Base-by-base conservation (phyloP, 2,113 vertebrate genomes). In the Epinephelus moara region DNA sequence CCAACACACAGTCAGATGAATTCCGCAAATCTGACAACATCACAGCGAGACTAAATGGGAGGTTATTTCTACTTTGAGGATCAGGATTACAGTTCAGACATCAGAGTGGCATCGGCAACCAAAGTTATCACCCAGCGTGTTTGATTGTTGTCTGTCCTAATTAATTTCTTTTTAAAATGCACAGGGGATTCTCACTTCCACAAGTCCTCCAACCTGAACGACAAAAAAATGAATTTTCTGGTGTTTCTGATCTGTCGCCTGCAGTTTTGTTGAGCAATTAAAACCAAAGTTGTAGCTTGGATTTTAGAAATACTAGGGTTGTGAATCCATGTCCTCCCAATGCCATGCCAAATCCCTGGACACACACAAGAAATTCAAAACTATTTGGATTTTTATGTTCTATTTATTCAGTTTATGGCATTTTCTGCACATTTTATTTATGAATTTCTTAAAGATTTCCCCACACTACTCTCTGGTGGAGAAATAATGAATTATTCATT, bases 11-110 rank as follows among this genome's bases (percentile, higher is more conserved):
- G 64, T 23, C 75, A 59, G 79, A 77, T 33, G 40, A 78, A 63
- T 86, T 79, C 70, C 17, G 84, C 57, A 50, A 86, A 73, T 86
- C 59, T 78, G 91, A 89, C 71, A 74, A 66, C 85, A 86, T 83
- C 79, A 56, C 61, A 78, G 52, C 19, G 60, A 61, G 80, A 66
- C 62, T 53, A 71, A 82, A 18, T 13, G 70, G 5, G 73, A 70
- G 73, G 78, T 63, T 73, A 19, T 27, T 79, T 85, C 59, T 45
- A 30, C 79, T 90, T 88, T 82, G 86, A 60, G 68, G 52, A 81
- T 88, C 40, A 0, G 64, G 69, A 70, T 85, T 59, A 78, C 1
- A n/a, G 82, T 78, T 84, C 47, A 85, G 15, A 83, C 67, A 64
- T 86, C 63, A 81, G 73, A 85, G 76, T 60, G 75, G 56, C 71